Percentiles rank a stretch among this genome's conserved stretches.
phyloP scores from a whole-genome alignment of 2,888 invertebrate genomes.

The Catocala fraxini region DNA sequence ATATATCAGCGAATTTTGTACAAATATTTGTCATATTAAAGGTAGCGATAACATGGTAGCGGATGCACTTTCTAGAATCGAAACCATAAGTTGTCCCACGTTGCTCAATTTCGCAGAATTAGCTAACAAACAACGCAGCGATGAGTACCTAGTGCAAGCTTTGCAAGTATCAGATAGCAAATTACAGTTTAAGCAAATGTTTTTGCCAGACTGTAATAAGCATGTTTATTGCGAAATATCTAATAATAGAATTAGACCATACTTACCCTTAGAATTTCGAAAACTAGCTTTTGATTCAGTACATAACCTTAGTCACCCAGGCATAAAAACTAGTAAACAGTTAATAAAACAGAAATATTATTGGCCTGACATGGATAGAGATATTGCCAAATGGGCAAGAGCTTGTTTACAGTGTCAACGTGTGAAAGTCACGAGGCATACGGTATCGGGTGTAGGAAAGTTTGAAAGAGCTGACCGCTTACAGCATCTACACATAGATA shows the following conservation, averaged over 20 bases:
- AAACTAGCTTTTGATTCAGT: background rate
- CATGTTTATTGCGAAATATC: constrained; percentile 9
- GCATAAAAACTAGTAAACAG: background rate
- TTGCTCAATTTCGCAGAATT: background rate
- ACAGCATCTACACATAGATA: too few species aligned
- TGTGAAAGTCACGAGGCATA: too few species aligned
- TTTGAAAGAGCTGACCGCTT: too few species aligned
- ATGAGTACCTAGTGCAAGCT: background rate
- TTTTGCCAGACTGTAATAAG: background rate
- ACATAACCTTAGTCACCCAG: too few species aligned
- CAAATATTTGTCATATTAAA: background rate
- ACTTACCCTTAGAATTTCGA: background rate
- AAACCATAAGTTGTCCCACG: background rate
- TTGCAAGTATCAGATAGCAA: background rate
- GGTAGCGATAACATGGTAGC: too few species aligned
- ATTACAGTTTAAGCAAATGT: constrained; percentile 4
- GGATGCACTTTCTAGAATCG: too few species aligned
- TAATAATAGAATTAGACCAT: constrained; percentile 2
- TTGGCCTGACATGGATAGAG: too few species aligned
- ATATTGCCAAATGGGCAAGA: too few species aligned
- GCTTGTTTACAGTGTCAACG: too few species aligned
- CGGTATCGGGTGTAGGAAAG: too few species aligned
- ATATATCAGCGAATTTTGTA: constrained; percentile 1
- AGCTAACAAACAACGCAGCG: background rate
- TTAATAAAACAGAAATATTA: too few species aligned